Evolutionary conservation across 2,888 invertebrate genomes (phyloP), one percentile per base, ranked within the genome.

Genomic region (Clostera curtula): DNA sequence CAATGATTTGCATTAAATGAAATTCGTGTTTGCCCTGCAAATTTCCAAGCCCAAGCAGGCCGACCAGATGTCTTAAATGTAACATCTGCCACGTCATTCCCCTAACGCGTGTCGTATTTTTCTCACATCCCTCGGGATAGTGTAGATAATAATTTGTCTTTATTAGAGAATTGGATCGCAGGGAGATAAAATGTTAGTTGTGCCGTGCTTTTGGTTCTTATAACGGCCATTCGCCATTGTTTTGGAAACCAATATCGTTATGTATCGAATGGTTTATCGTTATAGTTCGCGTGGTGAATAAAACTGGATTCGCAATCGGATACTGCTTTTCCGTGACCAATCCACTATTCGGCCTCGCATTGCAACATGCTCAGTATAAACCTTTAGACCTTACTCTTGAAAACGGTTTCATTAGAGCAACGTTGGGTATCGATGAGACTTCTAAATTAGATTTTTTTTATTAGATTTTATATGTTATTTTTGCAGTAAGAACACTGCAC

Each of bases 71-170:
- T 15, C 7, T 22, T 46, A 46, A 43, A 35, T 40, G 40, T 31
- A 56, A 61, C 72, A 75, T 74, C 72, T 75, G 73, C 57, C 56
- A 31, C 36, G 44, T 39, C 45, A 41, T 54, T 61, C 61, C 65
- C 65, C 60, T 36, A 40, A 39, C 46, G 23, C 43, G 42, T 44
- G 40, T 47, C n/a, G 44, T 44, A 49, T 46, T 37, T 31, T 34
- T 29, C 30, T 26, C 30, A 32, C 48, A 43, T 45, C 56, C 61
- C 58, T 56, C 43, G 37, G 25, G 43, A 43, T 33, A n/a, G n/a
- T n/a, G n/a, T n/a, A 44, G 40, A 43, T 36, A 45, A 46, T 47
- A 51, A 69, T 61, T 56, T 60, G 62, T 63, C 56, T 58, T 42
- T 52, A 63, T 58, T 56, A 55, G 38, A 40, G 36, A 44, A 40